Base-by-base conservation (phyloP, 2,797 vertebrate genomes). In the Chromis chromis region DNA sequence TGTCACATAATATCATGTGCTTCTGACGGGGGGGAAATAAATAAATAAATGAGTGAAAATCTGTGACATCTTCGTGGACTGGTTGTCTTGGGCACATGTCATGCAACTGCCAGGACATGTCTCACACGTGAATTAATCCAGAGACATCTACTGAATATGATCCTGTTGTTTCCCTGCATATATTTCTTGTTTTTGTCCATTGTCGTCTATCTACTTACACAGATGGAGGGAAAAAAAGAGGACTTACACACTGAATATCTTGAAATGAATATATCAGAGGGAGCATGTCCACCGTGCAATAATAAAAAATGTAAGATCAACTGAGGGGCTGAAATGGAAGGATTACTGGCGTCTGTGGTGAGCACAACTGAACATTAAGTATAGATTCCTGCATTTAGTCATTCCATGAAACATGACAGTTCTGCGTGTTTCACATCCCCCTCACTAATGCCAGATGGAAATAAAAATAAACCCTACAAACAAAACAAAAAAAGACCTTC, bases 281-380 rank as follows among this genome's bases (percentile, higher is more conserved):
- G 12, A 36, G 22, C 16, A 54, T 54, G 57, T 71, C 56, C 17
- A 76, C 27, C 53, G 14, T n/a, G 24, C 31, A 53, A 28, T 31
- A 21, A 78, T 75, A 40, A 76, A 70, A 80, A 58, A 70, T 36
- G 33, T 36, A 36, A 36, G 33, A 70, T 50, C 33, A 78, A 62
- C 49, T 19, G 31, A 31, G 31, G 31, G 25, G 31, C 7, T 31
- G 24, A 68, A 65, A 36, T 48, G 33, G 27, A 76, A 54, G 46
- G 28, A 76, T 53, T 67, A 31, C 39, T 28, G 44, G 11, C 3
- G 31, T 24, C 63, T 36, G 42, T 24, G n/a, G 33, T 72, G 42
- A 74, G 44, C 28, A 67, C 48, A 68, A 25, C 11, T 55, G 4
- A 61, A 48, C 21, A 31, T 14, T 44, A 53, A 42, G 59, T 56